Evolutionary conservation across 1,140 invertebrate genomes (phyloP).

Genomic region (Drosophila prosaltans): DNA sequence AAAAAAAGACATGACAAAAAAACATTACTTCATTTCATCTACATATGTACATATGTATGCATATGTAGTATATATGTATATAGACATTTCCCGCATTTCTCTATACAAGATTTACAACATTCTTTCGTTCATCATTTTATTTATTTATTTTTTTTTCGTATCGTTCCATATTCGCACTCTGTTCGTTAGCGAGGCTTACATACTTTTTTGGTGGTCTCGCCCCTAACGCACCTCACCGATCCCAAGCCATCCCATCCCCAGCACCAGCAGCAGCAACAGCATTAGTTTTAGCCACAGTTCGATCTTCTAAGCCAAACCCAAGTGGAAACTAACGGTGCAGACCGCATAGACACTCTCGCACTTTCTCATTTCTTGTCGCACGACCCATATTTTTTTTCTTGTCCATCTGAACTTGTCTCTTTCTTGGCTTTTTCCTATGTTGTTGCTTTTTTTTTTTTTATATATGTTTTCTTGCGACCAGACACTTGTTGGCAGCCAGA

Average conservation of each 20-base stretch:
- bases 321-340: constrained; percentile 50
- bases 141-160: background rate
- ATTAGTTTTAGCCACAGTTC: constrained; percentile 29
- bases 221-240: background rate
- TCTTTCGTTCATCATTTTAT: constrained; percentile 15
- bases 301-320: constrained; percentile 46
- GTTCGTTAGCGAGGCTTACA: constrained; percentile 14
- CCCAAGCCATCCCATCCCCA: background rate
- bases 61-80: background rate
- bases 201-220: constrained; percentile 16
- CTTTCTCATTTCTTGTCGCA: constrained; percentile 69
- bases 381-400: constrained; percentile 72
- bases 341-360: constrained; percentile 38
- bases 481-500: background rate
- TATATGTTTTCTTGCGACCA: constrained; percentile 20
- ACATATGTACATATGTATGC: background rate
- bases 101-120: constrained; percentile 16
- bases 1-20: background rate
- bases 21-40: constrained; percentile 5
- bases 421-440: background rate
- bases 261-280: background rate
- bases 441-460: background rate
- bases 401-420: constrained; percentile 27
- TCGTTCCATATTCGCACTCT: constrained; percentile 33
- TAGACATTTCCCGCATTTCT: constrained; percentile 13